A percentile compares a stretch with the other conserved stretches of the same genome.
Evolutionary conservation across 1,140 invertebrate genomes (phyloP).

Genomic region (Coelopa frigida): DNA sequence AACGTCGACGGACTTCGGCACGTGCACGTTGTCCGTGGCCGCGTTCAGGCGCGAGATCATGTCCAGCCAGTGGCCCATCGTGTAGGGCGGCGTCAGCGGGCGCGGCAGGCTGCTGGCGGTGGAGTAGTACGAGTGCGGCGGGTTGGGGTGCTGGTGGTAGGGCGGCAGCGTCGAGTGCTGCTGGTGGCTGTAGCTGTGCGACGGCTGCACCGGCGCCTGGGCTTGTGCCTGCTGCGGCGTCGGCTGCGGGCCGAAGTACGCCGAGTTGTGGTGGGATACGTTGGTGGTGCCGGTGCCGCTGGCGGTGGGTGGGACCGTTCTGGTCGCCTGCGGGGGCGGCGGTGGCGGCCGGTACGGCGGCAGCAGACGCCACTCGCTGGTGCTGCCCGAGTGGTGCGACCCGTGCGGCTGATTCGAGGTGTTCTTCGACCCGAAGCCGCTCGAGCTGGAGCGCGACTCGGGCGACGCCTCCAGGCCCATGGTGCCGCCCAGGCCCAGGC

Average conservation of each 20-base stretch:
- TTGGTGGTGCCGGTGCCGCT: not conserved
- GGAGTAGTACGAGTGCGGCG: not conserved
- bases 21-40: conserved; percentile 48
- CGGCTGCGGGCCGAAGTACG: conserved; percentile 21
- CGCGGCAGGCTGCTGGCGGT: conserved; percentile 12
- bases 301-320: too few species aligned
- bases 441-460: conserved; percentile 77
- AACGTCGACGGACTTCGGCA: conserved; percentile 58
- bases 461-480: conserved; percentile 63
- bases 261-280: too few species aligned
- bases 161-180: conserved; percentile 5
- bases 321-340: conserved; percentile 41
- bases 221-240: conserved; percentile 30
- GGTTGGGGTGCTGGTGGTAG: not conserved
- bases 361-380: conserved; percentile 66
- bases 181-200: conserved; percentile 1
- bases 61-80: conserved; percentile 56
- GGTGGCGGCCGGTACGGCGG: conserved; percentile 65
- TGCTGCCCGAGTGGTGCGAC: conserved; percentile 61
- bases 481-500: conserved; percentile 10
- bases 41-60: conserved; percentile 48
- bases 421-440: conserved; percentile 86
- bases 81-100: conserved; percentile 52
- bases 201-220: conserved; percentile 16
- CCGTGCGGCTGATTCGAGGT: conserved; percentile 76